Evolutionary conservation across 35 echinoderm and acorn worm species (phyloP), one percentile per base, ranked within the genome.

Genomic region (Chiridota heheva): DNA sequence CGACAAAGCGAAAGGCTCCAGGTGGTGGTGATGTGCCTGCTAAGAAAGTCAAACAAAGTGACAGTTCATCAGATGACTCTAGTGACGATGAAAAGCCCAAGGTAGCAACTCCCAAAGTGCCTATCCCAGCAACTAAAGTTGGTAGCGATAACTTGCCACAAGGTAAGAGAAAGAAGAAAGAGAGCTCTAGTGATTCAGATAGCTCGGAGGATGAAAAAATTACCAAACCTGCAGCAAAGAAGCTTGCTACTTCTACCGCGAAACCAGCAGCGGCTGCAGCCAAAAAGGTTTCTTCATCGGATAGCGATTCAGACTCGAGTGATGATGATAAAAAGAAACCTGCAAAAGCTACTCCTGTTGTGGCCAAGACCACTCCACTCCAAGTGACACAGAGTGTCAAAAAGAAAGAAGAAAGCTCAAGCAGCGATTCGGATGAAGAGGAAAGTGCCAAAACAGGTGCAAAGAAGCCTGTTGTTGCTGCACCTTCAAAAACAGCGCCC

Each of bases 381-480:
- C 8, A 32, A 49, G 7, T 41, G 18, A 75, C 45, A 31, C 15
- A 36, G 22, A 16, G 28, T 1, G 68, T 33, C 7, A 41, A 35
- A 4, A 78, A 56, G 31, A 33, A 47, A 15, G 74, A 78, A 27
- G 48, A 43, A 12, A 42, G 40, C 2, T 41, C 20, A 22, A 40
- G 40, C 34, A 63, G 46, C 24, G 40, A 34, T 0, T 59, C 53
- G 13, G 74, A 78, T 40, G 58, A 57, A 20, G 72, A 53, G 40
- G 10, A 70, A 51, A 13, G 33, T 27, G 44, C 40, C n/a, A 73
- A 58, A 72, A 84, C 67, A 15, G 35, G 72, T 44, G 30, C 46
- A 79, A 58, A 44, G 39, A 28, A 63, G 68, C 27, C 10, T 28
- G 48, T 70, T 46, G 40, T 36, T 56, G 42, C 63, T 33, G 63